Evolutionary conservation across 2,797 vertebrate species (phyloP).

Genomic region (Eupleurogrammus muticus): DNA sequence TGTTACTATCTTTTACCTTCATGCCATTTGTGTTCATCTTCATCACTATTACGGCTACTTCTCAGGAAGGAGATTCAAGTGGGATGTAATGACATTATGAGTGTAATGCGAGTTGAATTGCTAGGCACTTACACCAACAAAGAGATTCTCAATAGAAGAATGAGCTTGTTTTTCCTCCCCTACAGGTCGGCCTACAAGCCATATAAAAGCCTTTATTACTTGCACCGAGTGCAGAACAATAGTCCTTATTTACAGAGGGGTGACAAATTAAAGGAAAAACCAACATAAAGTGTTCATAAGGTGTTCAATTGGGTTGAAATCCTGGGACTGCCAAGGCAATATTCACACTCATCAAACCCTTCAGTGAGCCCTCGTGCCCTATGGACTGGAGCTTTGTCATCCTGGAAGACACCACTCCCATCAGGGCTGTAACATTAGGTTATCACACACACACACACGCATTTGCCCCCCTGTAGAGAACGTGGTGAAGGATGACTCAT

Average conservation of each 20-base stretch:
- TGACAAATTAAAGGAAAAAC: too few species aligned
- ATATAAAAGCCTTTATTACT: slow-evolving; percentile 62
- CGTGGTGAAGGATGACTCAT: too few species aligned
- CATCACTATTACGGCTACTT: slow-evolving; percentile 49
- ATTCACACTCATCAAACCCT: too few species aligned
- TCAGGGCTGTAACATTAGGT: too few species aligned
- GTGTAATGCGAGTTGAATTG: slow-evolving; percentile 45
- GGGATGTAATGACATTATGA: slow-evolving; percentile 57
- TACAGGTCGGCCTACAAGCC: slow-evolving; percentile 53
- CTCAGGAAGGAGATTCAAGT: slow-evolving; percentile 51
- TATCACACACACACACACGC: too few species aligned
- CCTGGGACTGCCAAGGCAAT: too few species aligned
- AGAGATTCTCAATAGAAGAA: slow-evolving; percentile 50
- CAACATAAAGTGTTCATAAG: too few species aligned
- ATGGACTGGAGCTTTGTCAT: too few species aligned
- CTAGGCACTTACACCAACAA: slow-evolving; percentile 49
- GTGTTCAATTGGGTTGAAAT: too few species aligned
- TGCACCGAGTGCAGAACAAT: slow-evolving; percentile 62
- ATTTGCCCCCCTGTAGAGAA: too few species aligned
- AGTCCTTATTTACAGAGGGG: slow-evolving; percentile 30
- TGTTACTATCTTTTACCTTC: slow-evolving; percentile 34
- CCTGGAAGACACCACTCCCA: too few species aligned
- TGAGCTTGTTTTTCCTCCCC: slow-evolving; percentile 51
- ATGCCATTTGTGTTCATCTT: slow-evolving; percentile 56
- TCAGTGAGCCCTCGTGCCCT: too few species aligned